phyloP scores from a whole-genome alignment of 1,140 invertebrate species.

The Tribolium madens region DNA sequence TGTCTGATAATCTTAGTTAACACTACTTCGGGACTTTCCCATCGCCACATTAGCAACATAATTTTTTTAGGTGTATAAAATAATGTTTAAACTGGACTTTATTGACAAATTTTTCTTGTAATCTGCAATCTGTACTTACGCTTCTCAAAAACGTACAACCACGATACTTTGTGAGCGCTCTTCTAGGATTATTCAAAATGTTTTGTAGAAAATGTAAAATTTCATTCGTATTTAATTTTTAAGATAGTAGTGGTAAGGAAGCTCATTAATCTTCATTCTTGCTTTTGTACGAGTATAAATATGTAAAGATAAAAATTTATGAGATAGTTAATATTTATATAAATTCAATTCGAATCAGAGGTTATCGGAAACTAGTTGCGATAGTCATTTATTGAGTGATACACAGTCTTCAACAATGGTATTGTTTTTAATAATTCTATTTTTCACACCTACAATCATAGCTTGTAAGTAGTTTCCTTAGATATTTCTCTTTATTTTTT shows the following conservation, averaged over 20 bases:
- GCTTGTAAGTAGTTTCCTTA: background rate
- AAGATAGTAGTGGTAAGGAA: background rate
- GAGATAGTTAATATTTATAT: slow-evolving; percentile 1
- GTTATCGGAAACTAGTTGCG: slow-evolving; percentile 5
- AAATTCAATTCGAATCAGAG: background rate
- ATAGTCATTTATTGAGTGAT: background rate
- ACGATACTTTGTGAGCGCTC: no score
- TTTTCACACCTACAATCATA: background rate
- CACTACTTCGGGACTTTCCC: no score
- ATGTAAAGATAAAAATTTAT: background rate
- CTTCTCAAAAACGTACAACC: no score
- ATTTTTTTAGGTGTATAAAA: no score
- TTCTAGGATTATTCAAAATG: no score
- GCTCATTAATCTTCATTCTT: background rate
- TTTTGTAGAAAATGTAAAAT: no score
- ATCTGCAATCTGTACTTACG: no score
- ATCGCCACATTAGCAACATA: no score
- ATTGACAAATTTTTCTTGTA: no score
- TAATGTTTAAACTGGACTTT: no score
- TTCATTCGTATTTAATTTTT: background rate
- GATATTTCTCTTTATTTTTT: background rate
- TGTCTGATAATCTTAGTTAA: no score
- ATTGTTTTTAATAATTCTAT: background rate
- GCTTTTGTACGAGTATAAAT: background rate
- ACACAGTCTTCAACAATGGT: background rate